Conservation (phyloP, 2,113 vertebrate species). For the Meles meles region DNA sequence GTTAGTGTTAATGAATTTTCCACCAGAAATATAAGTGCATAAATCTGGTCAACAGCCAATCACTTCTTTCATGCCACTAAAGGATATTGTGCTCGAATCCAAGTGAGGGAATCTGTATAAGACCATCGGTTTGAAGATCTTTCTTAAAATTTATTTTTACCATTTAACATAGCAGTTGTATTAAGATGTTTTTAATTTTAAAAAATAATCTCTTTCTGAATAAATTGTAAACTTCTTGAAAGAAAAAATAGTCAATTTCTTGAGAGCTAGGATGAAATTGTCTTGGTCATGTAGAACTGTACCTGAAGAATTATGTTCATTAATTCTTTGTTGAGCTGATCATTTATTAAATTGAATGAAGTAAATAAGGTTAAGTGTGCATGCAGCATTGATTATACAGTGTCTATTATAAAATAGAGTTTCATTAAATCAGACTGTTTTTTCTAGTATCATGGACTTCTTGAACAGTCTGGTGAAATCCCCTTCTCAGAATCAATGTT, state of each 20-base stretch:
- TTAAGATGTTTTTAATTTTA: background rate
- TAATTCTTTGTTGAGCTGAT: background rate
- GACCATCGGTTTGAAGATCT: conserved; percentile 9
- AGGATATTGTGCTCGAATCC: conserved; percentile 6
- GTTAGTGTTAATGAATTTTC: conserved; percentile 54
- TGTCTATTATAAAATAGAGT: background rate
- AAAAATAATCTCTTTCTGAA: background rate
- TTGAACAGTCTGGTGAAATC: background rate
- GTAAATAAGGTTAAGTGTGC: background rate
- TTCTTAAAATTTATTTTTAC: conserved; percentile 40
- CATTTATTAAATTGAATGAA: background rate
- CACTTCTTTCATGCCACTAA: conserved; percentile 17
- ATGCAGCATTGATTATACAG: background rate
- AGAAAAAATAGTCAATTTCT: background rate
- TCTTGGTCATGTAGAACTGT: background rate
- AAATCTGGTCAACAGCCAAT: conserved; percentile 15
- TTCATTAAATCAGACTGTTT: background rate
- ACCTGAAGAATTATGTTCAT: background rate
- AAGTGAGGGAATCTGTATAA: background rate
- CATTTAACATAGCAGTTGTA: background rate
- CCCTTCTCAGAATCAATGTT: background rate
- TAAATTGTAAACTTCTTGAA: background rate
- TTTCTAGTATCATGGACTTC: background rate
- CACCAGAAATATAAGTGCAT: conserved; percentile 42
- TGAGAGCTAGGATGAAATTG: background rate